A percentile compares a stretch with the other conserved stretches of the same genome.
Evolutionary conservation across 2,888 invertebrate genomes (phyloP).

Genomic region (Tetranychus piercei): DNA sequence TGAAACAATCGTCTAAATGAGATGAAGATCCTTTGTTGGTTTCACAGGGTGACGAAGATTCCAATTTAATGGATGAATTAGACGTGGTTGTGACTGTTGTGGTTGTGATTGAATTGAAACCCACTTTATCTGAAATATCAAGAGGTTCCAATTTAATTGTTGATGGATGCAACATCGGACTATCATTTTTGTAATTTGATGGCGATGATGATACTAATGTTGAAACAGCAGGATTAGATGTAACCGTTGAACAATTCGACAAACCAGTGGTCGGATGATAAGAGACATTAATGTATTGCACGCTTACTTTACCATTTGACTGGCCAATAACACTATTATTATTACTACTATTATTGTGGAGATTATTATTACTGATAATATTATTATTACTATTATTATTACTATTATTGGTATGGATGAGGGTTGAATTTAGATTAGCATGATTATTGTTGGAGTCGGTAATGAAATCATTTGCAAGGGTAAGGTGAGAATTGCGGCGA

Average conservation of each 20-base stretch:
- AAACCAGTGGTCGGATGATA: neutral
- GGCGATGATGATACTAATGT: neutral
- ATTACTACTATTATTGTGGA: neutral
- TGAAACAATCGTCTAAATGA: neutral
- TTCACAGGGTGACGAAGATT: neutral
- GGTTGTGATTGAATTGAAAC: neutral
- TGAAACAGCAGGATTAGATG: neutral
- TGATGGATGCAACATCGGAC: neutral
- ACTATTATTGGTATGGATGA: neutral
- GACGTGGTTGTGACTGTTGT: neutral
- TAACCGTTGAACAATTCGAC: slow-evolving; percentile 4
- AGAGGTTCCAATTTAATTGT: neutral
- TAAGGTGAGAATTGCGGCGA: neutral
- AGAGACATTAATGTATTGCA: slow-evolving; percentile 13
- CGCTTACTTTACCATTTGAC: slow-evolving; percentile 6
- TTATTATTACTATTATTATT: neutral
- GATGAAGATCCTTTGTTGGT: neutral
- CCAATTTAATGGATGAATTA: neutral
- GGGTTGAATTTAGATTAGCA: neutral
- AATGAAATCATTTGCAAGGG: neutral
- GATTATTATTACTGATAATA: neutral
- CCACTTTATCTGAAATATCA: neutral
- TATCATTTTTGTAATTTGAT: neutral
- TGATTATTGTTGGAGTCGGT: neutral
- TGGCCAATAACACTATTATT: neutral